Base-by-base conservation (phyloP, 2,797 vertebrate genomes). In the Pelodytes ibericus region DNA sequence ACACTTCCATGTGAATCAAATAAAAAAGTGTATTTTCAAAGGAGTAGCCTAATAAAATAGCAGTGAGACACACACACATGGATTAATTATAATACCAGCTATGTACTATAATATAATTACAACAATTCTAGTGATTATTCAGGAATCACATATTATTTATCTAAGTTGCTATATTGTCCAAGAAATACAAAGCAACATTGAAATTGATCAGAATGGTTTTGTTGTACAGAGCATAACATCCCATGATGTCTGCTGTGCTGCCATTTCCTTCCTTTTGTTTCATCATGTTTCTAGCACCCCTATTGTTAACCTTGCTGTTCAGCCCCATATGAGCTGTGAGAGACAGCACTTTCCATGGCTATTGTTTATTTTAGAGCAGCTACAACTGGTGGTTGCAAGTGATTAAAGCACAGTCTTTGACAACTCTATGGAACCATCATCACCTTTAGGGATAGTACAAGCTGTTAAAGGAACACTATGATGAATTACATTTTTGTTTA, bases 261-360 rank as follows among this genome's bases (percentile, higher is more conserved):
- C 44, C 6, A 25, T 76, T 70, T 70, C 66, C 58, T 73, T 79
- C 61, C 76, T 51, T 39, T 68, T 58, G 33, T 68, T 68, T 20
- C 53, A 39, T 27, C 30, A 72, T 24, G 25, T 63, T 68, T 44
- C 51, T 71, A 61, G 4, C 41, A 31, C 58, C 30, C 25, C 66
- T 47, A 62, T 73, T 79, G 71, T 69, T 62, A 44, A 31, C 57
- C 44, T 25, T 68, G 64, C 30, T 57, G 11, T 47, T 64, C 13
- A 67, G 33, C 69, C 73, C 58, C 56, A 61, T 57, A 30, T 24
- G 47, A 72, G 41, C 41, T 73, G 76, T 63, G 44, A 68, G 30
- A 79, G 72, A 29, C 47, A 56, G 44, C 64, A 57, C 76, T 39
- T 69, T 72, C 57, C 62, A 49, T 16, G 31, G 71, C 33, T 73